Evolutionary conservation across 2,113 vertebrate species (phyloP), one percentile per base, ranked within the genome.

Genomic region (Amia ocellicauda): DNA sequence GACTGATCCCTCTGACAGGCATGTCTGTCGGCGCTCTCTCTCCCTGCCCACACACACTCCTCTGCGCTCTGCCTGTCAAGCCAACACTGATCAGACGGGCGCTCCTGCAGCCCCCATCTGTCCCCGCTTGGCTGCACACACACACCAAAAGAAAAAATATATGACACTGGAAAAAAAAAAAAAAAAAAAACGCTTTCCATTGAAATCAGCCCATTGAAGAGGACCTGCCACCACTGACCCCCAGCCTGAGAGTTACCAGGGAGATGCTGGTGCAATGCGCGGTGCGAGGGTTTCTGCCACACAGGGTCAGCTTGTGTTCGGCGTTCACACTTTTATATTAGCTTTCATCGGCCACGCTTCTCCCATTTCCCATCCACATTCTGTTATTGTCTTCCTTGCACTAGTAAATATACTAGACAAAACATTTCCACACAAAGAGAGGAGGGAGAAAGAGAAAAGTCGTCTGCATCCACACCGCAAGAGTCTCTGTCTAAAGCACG

Each of bases 211-310:
- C 63, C 50, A 70, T 80, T 81, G 54, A 78, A 52, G 61, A 54
- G 53, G 65, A 66, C 51, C 73, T 62, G 63, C 74, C 40, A 29
- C 11, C 14, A 5, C 50, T 76, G 66, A 77, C 79, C 83, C 67
- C 66, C 29, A 52, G 67, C 66, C 59, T 29, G 11, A 7, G 71
- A 78, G 82, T 81, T 83, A 76, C 79, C 70, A 82, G 49, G 75
- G 77, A 76, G 77, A 80, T 70, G 74, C 2, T 29, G 60, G 66
- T 69, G 68, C 75, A 75, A 80, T 62, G 9, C 31, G 47, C 47
- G 19, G 19, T 19, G 45, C 43, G 43, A 10, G 31, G 31, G 10
- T 10, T 7, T 4, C 4, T 36, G 31, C 31, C 10, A 10, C 10
- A 1, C 31, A 10, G 1, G 31, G 31, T 36, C 31, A 10, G 31